Conservation (phyloP, 2,888 invertebrate genomes). For the Xestia xanthographa region DNA sequence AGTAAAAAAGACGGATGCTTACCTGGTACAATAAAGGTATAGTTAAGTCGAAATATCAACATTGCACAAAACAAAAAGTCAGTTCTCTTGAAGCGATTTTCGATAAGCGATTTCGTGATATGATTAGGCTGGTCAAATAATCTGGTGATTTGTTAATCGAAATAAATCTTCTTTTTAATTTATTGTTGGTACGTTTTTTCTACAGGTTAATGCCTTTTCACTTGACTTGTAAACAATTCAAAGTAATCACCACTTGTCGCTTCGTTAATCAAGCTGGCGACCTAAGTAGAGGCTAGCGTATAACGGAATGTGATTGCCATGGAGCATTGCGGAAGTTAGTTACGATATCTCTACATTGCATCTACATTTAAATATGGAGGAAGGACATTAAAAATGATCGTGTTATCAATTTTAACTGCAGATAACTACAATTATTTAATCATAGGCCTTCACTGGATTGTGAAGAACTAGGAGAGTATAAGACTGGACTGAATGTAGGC, state of each 20-base stretch:
- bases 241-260: constrained; percentile 61
- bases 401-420: constrained; percentile 42
- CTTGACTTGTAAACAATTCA: constrained; percentile 37
- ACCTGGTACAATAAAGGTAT: constrained; percentile 25
- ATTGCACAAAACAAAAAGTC: constrained; percentile 30
- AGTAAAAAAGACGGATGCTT: constrained; percentile 40
- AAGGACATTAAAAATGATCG: constrained; percentile 52
- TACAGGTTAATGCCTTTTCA: constrained; percentile 13
- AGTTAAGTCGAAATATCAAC: constrained; percentile 29
- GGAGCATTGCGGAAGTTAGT: constrained; percentile 70
- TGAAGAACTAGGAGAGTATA: background rate
- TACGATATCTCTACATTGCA: constrained; percentile 62
- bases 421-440: constrained; percentile 33
- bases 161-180: background rate
- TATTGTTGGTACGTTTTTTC: background rate
- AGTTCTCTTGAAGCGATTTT: constrained; percentile 14
- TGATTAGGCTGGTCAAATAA: constrained; percentile 3
- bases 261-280: constrained; percentile 72
- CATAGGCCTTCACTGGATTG: constrained; percentile 1
- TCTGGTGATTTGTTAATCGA: constrained; percentile 9
- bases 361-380: constrained; percentile 61
- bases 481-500: background rate
- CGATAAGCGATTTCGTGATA: constrained; percentile 16
- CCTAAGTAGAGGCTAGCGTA: constrained; percentile 61
- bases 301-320: constrained; percentile 80